These are phyloP conservation scores for Cabera pusaria DNA, from an alignment of 2,888 invertebrate genomes.

Conservation along the genomic window DNA sequence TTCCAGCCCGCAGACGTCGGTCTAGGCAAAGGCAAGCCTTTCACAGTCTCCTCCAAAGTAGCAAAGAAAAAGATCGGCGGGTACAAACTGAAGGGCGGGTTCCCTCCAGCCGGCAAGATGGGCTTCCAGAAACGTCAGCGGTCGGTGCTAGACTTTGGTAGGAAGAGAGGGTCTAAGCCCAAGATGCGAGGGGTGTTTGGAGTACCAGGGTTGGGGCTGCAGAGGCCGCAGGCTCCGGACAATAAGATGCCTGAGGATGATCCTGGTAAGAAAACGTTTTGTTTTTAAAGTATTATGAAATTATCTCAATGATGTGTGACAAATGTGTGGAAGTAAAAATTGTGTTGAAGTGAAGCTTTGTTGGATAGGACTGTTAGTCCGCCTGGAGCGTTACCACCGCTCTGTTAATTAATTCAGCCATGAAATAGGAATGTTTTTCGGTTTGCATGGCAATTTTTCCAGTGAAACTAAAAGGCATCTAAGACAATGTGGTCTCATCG, in stretches of 20 bases:
- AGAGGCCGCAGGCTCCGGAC: conserved; percentile 85
- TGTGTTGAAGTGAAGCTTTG: no score
- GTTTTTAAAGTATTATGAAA: no score
- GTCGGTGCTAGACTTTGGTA: conserved; percentile 87
- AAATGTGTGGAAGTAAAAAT: no score
- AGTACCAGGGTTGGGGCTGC: conserved; percentile 90
- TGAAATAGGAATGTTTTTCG: no score
- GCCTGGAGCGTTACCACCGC: no score
- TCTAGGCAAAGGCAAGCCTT: conserved; percentile 91
- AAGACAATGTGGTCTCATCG: no score
- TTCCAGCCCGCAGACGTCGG: conserved; percentile 82
- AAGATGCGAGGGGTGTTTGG: conserved; percentile 94
- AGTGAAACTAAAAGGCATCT: no score
- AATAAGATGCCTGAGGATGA: conserved; percentile 76
- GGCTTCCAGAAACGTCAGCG: conserved; percentile 89
- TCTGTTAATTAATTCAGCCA: conserved; percentile 6
- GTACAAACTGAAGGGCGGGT: conserved; percentile 86
- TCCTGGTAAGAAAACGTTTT: conserved; percentile 66
- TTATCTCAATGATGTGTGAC: no score
- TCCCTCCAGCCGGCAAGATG: conserved; percentile 85
- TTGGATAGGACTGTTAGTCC: no score
- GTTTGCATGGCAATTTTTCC: no score
- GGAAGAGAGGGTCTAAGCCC: conserved; percentile 93
- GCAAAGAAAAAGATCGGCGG: conserved; percentile 90
- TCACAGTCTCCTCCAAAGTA: conserved; percentile 88